Base-by-base conservation (phyloP, 2,888 invertebrate genomes). In the Didymodactylos carnosus region DNA sequence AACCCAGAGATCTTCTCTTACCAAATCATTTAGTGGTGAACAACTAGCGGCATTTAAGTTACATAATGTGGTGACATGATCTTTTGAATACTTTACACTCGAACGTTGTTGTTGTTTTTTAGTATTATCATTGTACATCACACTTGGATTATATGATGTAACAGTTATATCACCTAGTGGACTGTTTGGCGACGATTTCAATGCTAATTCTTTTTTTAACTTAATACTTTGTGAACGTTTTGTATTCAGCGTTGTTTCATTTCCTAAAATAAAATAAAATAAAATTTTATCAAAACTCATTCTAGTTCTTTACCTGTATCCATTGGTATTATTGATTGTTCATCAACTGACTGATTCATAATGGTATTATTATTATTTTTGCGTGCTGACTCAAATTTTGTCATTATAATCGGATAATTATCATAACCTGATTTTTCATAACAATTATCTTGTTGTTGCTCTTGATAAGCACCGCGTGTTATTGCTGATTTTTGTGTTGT, bases 221-320 rank as follows among this genome's bases (percentile, higher is more conserved):
- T 62, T 29, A 29, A 62, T 62, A 62, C 35, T 62, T 62, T 62
- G 62, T n/a, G 62, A 62, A 62, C 35, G 62, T 35, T 62, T 62
- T 19, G 75, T 76, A 35, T 75, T 73, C 53, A 77, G 72, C 53
- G 75, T n/a, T n/a, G n/a, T n/a, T 7, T n/a, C n/a, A n/a, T n/a
- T n/a, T n/a, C n/a, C n/a, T n/a, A n/a, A n/a, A n/a, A n/a, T n/a
- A n/a, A n/a, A n/a, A n/a, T n/a, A n/a, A n/a, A n/a, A n/a, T n/a
- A n/a, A n/a, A n/a, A n/a, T n/a, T n/a, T n/a, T n/a, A n/a, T n/a
- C n/a, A n/a, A n/a, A n/a, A n/a, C n/a, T n/a, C n/a, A n/a, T n/a
- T n/a, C n/a, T n/a, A n/a, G n/a, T n/a, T n/a, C n/a, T n/a, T n/a
- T n/a, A n/a, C n/a, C n/a, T n/a, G n/a, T n/a, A n/a, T n/a, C n/a